phyloP scores from a whole-genome alignment of 2,797 vertebrate species.

The Dallia pectoralis region DNA sequence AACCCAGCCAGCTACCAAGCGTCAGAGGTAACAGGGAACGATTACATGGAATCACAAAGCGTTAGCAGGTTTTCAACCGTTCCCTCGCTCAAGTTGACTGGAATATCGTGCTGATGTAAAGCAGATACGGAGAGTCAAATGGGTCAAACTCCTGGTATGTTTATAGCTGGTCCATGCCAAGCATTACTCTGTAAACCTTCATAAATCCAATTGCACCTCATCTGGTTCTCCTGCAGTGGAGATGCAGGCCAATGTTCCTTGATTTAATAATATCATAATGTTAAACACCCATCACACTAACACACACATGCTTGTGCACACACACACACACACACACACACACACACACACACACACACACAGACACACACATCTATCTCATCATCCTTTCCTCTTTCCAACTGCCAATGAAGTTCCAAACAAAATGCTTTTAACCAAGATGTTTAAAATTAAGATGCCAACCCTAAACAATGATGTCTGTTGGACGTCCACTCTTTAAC shows the following conservation, averaged over 20 bases:
- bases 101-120: constrained; percentile 27
- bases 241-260: not conserved
- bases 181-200: not conserved
- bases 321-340: not conserved
- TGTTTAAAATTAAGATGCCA: no score
- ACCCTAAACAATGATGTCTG: no score
- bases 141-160: constrained; percentile 6
- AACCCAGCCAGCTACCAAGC: constrained; percentile 19
- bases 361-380: not conserved
- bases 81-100: constrained; percentile 42
- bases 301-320: not conserved
- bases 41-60: constrained; percentile 33
- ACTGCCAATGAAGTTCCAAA: not conserved
- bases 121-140: not conserved
- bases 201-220: not conserved
- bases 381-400: not conserved
- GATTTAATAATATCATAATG: constrained; percentile 30
- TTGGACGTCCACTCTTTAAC: no score
- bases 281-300: not conserved
- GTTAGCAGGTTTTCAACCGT: constrained; percentile 49
- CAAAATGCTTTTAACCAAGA: no score
- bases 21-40: constrained; percentile 1
- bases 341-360: constrained; percentile 11
- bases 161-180: not conserved
- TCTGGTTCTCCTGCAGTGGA: constrained; percentile 11